Percentiles rank a stretch among this genome's conserved stretches.
phyloP scores from a whole-genome alignment of 2,113 vertebrate genomes.

The Tachycineta bicolor region DNA sequence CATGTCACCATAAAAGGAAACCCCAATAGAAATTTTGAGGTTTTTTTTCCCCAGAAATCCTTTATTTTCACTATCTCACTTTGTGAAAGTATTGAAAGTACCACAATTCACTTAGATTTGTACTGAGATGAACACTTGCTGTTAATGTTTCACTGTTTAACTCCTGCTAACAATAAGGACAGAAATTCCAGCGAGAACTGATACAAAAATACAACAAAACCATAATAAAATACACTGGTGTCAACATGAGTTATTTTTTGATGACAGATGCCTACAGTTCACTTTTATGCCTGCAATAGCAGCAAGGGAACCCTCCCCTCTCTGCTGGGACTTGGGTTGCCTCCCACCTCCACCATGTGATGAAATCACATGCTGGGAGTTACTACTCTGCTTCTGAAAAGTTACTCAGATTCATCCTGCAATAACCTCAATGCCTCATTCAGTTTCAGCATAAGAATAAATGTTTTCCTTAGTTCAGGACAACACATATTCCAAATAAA shows the following conservation, averaged over 20 bases:
- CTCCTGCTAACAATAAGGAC: neutral
- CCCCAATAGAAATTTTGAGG: neutral
- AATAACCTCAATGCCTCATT: neutral
- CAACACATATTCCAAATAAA: neutral
- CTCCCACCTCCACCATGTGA: neutral
- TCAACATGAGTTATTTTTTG: neutral
- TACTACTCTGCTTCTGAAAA: neutral
- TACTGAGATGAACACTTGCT: neutral
- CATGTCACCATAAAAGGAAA: neutral
- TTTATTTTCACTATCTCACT: neutral
- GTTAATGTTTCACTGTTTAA: neutral
- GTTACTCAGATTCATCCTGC: neutral
- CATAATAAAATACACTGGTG: neutral
- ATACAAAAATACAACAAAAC: neutral
- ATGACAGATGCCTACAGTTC: neutral
- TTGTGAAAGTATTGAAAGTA: neutral
- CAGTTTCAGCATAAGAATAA: neutral
- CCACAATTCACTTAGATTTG: neutral
- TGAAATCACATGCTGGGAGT: neutral
- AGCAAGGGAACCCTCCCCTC: neutral
- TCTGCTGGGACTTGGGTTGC: neutral
- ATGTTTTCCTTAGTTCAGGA: neutral
- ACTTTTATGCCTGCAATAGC: neutral
- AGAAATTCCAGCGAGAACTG: neutral
- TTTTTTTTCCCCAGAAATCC: neutral